Evolutionary conservation across 2,797 vertebrate genomes (phyloP).

Genomic region (Steatocranus sp.): DNA sequence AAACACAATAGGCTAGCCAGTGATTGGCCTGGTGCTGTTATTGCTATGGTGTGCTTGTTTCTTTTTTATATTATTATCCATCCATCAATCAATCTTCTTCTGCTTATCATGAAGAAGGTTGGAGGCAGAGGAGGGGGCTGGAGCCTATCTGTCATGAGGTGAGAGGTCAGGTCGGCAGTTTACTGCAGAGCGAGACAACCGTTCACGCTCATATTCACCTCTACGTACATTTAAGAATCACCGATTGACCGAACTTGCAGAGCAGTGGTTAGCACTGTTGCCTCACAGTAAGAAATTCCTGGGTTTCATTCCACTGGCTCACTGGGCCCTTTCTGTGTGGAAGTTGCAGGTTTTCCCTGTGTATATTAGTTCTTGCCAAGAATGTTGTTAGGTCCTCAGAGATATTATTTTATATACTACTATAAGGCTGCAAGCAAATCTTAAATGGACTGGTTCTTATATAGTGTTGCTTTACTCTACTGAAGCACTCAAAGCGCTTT

Average conservation of each 20-base stretch:
- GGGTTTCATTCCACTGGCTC: background rate
- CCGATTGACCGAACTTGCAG: background rate
- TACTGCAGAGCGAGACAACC: background rate
- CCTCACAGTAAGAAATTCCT: background rate
- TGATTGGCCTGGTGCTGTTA: slow-evolving; percentile 6
- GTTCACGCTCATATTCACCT: background rate
- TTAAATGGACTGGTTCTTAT: background rate
- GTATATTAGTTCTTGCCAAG: background rate
- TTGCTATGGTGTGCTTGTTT: background rate
- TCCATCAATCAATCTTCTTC: background rate
- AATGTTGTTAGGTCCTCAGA: background rate
- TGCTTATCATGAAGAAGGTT: background rate
- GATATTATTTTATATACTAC: background rate
- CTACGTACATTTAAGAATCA: background rate
- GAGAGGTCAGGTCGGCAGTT: background rate
- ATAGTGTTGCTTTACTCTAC: background rate
- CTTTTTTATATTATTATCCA: background rate
- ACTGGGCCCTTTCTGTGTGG: background rate
- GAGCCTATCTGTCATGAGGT: background rate
- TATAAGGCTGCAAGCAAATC: background rate
- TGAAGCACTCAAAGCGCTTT: background rate
- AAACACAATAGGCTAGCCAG: slow-evolving; percentile 29
- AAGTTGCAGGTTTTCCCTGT: background rate
- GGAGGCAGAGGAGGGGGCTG: background rate
- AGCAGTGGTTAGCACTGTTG: background rate